Evolutionary conservation across 2,888 invertebrate genomes (phyloP), one percentile per base, ranked within the genome.

Genomic region (Aleiodes alternator): DNA sequence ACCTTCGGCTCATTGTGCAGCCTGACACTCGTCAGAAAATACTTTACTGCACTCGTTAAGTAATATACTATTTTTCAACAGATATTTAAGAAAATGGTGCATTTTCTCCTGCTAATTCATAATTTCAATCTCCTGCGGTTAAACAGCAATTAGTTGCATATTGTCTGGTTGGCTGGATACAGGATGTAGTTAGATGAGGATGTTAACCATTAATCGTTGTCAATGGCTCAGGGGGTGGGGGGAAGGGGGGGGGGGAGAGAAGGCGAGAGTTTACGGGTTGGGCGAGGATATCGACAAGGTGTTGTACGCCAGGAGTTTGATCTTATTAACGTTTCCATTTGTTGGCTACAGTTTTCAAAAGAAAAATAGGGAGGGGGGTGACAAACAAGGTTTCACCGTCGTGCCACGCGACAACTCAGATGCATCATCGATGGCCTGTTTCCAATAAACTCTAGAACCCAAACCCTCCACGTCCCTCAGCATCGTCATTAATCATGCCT

Each of bases 391-490:
- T 77, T 78, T 76, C 76, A 14, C 34, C 73, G 72, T 76, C 75
- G 75, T 77, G 75, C 68, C 77, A 76, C 80, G 80, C 69, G 79
- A 78, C 77, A 75, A 72, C 55, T 55, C 56, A 76, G 77, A 83
- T 84, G 82, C 81, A 84, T 84, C 84, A 82, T 84, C 82, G 80
- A 84, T 83, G 81, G 76, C 74, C 80, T 82, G 81, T 79, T 84
- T 82, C 83, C 83, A 83, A 84, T 83, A 85, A 84, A 85, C 84
- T 83, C 76, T 76, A 73, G 38, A 38, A 38, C 8, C 8, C 43
- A 6, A 34, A 4, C 9, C 81, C 79, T 82, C 81, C 78, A 81
- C 68, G 78, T 66, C 78, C 78, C 80, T 79, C 75, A 43, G 48
- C 16, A 43, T 38, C 51, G 76, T 82, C 82, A 79, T 84, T 83